Evolutionary conservation across 1,140 invertebrate genomes (phyloP), one percentile per base, ranked within the genome.

Genomic region (Brachionus manjavacas): DNA sequence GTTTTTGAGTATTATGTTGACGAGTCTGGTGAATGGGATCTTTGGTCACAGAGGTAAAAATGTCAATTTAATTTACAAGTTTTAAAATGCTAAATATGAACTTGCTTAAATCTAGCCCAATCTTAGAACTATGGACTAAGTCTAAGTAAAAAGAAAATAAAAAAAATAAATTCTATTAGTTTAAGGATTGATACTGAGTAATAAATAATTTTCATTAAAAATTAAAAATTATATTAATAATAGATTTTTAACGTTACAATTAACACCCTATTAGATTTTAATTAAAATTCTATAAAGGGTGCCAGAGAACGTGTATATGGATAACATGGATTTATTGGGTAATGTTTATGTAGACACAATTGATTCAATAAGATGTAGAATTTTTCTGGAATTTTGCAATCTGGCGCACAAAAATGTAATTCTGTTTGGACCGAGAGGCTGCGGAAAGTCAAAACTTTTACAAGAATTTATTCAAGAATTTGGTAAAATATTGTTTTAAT

Each of bases 1-100:
- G 88, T 89, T 74, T 90, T 89, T 87, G 89, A 90, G 84, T 90
- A 90, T 85, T 90, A 90, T 86, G 89, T 90, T 28, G 89, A 90
- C 85, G 89, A 90, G 79, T 88, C 88, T 28, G 89, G 89, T 68
- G 89, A 90, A 83, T 90, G 89, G 89, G 89, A 90, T 76, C 87
- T 87, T 7, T 90, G 89, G 89, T 86, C 87, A 4, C 88, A 88
- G n/a, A 86, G 85, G 87, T 88, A 78, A 35, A 25, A n/a, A 16
- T 81, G 4, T 68, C 6, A 25, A n/a, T 66, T 16, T 66, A 46
- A 39, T 41, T 83, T 11, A 60, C 43, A 46, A 3, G 2, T 14
- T 46, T 46, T 46, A 46, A 46, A 46, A n/a, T 46, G 25, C 43
- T 76, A 43, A 46, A 23, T 41, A 3, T 41, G 16, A 68, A 2